phyloP scores from a whole-genome alignment of 2,113 vertebrate genomes.

The Lophius piscatorius region DNA sequence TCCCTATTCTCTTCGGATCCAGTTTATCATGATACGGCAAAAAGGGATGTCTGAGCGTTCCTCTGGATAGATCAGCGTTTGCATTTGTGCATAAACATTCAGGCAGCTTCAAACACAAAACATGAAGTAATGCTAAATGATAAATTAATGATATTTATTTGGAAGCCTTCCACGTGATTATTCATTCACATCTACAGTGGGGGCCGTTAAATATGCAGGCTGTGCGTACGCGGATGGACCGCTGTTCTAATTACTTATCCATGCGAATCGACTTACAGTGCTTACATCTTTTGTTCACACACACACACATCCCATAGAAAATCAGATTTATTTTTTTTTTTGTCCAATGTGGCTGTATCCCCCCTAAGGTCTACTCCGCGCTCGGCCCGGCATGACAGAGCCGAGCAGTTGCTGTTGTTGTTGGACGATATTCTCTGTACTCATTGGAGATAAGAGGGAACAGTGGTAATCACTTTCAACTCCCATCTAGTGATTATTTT shows the following conservation, averaged over 20 bases:
- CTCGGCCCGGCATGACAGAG: constrained; percentile 63
- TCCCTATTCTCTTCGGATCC: background rate
- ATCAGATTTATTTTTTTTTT: constrained; percentile 16
- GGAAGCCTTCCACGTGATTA: constrained; percentile 42
- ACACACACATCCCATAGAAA: constrained; percentile 26
- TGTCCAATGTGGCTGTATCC: constrained; percentile 27
- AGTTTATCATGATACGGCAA: constrained; percentile 22
- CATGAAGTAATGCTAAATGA: constrained; percentile 16
- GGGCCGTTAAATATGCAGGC: constrained; percentile 62
- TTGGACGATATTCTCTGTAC: constrained; percentile 67
- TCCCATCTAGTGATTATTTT: constrained; percentile 78
- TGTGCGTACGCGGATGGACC: constrained; percentile 51
- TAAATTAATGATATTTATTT: constrained; percentile 47
- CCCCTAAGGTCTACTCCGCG: constrained; percentile 31
- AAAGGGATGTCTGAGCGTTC: constrained; percentile 6
- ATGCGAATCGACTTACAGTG: constrained; percentile 64
- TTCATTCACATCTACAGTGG: constrained; percentile 16
- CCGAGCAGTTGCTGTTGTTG: constrained; percentile 54
- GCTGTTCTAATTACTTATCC: constrained; percentile 78
- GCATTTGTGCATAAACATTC: constrained; percentile 4
- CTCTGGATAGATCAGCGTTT: constrained; percentile 5
- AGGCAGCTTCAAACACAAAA: constrained; percentile 26
- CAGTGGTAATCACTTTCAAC: constrained; percentile 78
- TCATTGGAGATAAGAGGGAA: constrained; percentile 74
- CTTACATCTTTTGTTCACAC: constrained; percentile 58